phyloP scores from a whole-genome alignment of 2,888 invertebrate genomes.

The Chelonus formosanus region DNA sequence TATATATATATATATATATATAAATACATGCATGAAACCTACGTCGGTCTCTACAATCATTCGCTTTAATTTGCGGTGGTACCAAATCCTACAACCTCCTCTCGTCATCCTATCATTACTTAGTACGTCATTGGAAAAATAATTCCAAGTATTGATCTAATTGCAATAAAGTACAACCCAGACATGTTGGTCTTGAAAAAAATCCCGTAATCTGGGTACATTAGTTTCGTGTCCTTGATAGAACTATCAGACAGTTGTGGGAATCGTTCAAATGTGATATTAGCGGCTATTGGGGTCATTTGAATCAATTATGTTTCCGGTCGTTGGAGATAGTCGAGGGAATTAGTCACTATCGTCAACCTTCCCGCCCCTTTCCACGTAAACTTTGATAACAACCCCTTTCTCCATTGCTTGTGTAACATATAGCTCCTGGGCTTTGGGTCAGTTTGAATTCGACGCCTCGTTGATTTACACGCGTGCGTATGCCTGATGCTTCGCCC shows the following conservation, averaged over 20 bases:
- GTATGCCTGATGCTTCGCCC: slow-evolving; percentile 9
- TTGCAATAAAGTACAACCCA: neutral
- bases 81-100: no score
- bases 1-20: slow-evolving; percentile 20
- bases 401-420: slow-evolving; percentile 12
- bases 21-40: no score
- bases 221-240: slow-evolving; percentile 3
- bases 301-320: slow-evolving; percentile 41
- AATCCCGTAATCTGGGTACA: neutral
- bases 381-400: slow-evolving; percentile 31
- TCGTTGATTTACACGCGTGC: slow-evolving; percentile 25
- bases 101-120: no score
- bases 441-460: slow-evolving; percentile 31
- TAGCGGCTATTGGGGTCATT: slow-evolving; percentile 35
- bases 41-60: slow-evolving; percentile 6
- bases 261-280: slow-evolving; percentile 38
- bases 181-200: neutral
- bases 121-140: neutral
- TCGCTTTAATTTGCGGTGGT: neutral
- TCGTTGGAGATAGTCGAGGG: slow-evolving; percentile 35
- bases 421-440: slow-evolving; percentile 15
- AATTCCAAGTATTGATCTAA: neutral
- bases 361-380: slow-evolving; percentile 21
- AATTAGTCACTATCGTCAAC: slow-evolving; percentile 40
- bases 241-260: slow-evolving; percentile 26